These are phyloP conservation scores for Carettochelys insculpta DNA, from an alignment of 2,113 vertebrate species.

Conservation along the genomic window DNA sequence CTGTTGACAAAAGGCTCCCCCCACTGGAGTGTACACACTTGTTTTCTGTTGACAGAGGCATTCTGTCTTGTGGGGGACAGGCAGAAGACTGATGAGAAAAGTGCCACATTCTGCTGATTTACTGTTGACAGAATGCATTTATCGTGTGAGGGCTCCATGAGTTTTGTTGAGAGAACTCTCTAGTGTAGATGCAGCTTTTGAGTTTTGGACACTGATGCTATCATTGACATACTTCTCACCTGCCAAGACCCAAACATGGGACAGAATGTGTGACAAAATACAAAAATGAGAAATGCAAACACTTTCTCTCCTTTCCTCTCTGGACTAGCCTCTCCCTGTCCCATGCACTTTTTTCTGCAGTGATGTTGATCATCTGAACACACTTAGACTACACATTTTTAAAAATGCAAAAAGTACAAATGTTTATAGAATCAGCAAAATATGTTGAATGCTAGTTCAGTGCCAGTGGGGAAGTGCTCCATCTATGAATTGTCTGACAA, in stretches of 20 bases:
- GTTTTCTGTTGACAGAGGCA: no score
- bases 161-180: no score
- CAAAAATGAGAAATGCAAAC: not conserved
- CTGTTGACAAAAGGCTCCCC: no score
- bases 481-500: not conserved
- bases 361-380: not conserved
- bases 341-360: not conserved
- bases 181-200: no score
- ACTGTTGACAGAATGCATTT: no score
- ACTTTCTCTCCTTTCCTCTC: not conserved
- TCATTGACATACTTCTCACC: accelerated
- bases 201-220: not conserved
- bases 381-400: not conserved
- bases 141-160: no score
- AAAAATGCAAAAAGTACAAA: not conserved
- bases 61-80: no score
- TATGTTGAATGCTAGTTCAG: not conserved
- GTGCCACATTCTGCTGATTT: no score
- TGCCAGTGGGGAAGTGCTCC: not conserved
- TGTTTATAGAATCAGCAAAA: not conserved
- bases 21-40: no score
- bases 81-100: no score
- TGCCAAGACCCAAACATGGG: not conserved
- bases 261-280: not conserved
- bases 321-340: not conserved